Conservation (phyloP, 2,113 vertebrate species). For the Paradisaea rubra region DNA sequence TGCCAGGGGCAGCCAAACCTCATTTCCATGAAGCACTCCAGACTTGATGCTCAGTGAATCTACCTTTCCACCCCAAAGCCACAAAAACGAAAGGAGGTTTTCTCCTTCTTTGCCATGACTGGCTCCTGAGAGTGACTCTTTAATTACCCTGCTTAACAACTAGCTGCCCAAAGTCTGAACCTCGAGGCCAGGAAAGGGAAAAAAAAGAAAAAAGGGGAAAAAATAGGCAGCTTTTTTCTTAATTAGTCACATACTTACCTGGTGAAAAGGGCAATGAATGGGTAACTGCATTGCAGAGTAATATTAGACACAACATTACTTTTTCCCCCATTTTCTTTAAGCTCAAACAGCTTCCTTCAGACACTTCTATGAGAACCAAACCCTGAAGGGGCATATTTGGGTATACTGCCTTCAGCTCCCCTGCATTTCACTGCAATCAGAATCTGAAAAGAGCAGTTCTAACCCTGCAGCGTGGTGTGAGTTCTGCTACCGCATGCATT, state of each 20-base stretch:
- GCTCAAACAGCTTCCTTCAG: background rate
- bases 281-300: background rate
- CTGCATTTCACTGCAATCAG: background rate
- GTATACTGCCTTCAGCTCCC: background rate
- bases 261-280: background rate
- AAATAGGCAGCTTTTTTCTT: background rate
- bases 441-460: background rate
- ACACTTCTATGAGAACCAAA: background rate
- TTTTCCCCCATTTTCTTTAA: background rate
- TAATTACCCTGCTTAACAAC: background rate
- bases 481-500: slow-evolving; percentile 15
- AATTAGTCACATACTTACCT: background rate
- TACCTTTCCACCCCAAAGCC: background rate
- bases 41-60: background rate
- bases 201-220: too few relatives aligned
- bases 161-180: background rate
- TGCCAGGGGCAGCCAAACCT: background rate
- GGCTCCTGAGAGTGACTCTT: background rate
- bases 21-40: background rate
- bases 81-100: background rate
- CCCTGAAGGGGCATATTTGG: background rate
- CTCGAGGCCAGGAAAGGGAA: background rate
- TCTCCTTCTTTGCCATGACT: background rate
- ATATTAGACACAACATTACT: background rate
- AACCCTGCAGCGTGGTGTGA: background rate